These are phyloP conservation scores for Diabrotica virgifera DNA, from an alignment of 1,140 invertebrate genomes.

Conservation along the genomic window DNA sequence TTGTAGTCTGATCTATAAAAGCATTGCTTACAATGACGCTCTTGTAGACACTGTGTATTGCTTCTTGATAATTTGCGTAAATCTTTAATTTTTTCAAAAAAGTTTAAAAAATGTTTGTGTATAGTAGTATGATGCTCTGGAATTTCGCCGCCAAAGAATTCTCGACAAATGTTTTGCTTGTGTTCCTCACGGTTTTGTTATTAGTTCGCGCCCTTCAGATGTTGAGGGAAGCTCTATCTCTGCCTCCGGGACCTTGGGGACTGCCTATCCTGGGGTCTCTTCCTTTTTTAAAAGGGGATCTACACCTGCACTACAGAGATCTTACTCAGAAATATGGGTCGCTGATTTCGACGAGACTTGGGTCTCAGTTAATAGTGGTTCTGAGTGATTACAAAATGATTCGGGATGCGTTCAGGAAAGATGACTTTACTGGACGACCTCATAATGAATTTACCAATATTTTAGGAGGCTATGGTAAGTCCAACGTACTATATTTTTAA, in stretches of 20 bases:
- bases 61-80: constrained; percentile 28
- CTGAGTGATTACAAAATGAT: constrained; percentile 82
- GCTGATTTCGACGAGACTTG: constrained; percentile 77
- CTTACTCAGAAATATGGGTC: constrained; percentile 74
- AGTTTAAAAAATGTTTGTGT: constrained; percentile 41
- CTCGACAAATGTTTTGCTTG: constrained; percentile 44
- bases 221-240: constrained; percentile 53
- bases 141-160: constrained; percentile 35
- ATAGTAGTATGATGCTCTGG: constrained; percentile 40
- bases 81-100: constrained; percentile 23
- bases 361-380: constrained; percentile 78
- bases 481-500: too few species aligned
- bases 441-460: constrained; percentile 79
- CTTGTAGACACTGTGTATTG: constrained; percentile 35
- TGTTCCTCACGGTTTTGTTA: constrained; percentile 56
- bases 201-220: constrained; percentile 53
- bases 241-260: constrained; percentile 85
- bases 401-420: constrained; percentile 75
- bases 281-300: constrained; percentile 70
- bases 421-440: constrained; percentile 83
- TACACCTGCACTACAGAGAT: constrained; percentile 74
- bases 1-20: constrained; percentile 41
- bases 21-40: constrained; percentile 36
- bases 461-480: constrained; percentile 87
- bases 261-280: constrained; percentile 79